These are phyloP conservation scores for Tiphia femorata DNA, from an alignment of 2,888 invertebrate genomes.

Conservation along the genomic window DNA sequence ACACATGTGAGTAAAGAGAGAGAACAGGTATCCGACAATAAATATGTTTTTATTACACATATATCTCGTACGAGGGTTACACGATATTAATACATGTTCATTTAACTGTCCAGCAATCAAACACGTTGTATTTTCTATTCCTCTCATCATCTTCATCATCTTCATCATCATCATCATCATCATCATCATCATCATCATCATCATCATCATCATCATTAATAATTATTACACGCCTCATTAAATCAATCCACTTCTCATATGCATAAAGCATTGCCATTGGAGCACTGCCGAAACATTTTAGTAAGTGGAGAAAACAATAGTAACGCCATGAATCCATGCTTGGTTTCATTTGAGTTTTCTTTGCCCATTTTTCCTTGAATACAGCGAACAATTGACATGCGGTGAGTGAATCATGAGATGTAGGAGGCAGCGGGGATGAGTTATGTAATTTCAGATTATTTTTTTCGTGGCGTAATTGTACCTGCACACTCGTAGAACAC, in stretches of 20 bases:
- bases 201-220: constrained; percentile 29
- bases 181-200: constrained; percentile 26
- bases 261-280: constrained; percentile 41
- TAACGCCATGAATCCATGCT: constrained; percentile 19
- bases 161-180: constrained; percentile 18
- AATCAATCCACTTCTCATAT: constrained; percentile 54
- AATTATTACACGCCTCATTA: constrained; percentile 57
- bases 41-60: constrained; percentile 70
- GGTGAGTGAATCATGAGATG: too few relatives aligned
- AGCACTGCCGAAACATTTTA: constrained; percentile 11
- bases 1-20: too few relatives aligned
- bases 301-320: constrained; percentile 16
- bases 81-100: constrained; percentile 69
- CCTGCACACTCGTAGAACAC: constrained; percentile 27
- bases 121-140: constrained; percentile 63
- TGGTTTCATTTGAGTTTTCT: constrained; percentile 16
- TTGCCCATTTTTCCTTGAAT: not conserved
- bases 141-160: constrained; percentile 20
- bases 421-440: constrained; percentile 14
- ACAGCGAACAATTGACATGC: constrained; percentile 27
- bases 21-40: constrained; percentile 65
- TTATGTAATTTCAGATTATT: too few relatives aligned
- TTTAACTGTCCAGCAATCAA: constrained; percentile 70
- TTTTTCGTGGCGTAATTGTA: constrained; percentile 8
- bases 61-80: constrained; percentile 69